Evolutionary conservation across 2,113 vertebrate genomes (phyloP).

Genomic region (Henicopernis longicauda): DNA sequence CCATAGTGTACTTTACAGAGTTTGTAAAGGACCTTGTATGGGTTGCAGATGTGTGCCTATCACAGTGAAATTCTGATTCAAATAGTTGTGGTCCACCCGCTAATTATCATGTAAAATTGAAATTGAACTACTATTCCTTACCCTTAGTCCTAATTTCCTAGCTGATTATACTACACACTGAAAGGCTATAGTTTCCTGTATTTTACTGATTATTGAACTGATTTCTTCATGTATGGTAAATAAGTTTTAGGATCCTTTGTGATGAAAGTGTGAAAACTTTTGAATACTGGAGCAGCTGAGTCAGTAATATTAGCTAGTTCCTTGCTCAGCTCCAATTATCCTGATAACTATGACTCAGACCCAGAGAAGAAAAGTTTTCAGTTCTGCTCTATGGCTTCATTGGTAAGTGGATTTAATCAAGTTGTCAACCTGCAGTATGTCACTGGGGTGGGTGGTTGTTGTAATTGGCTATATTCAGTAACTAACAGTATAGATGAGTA

Average conservation of each 20-base stretch:
- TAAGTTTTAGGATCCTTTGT: not conserved
- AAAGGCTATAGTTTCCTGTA: not conserved
- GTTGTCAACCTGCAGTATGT: not conserved
- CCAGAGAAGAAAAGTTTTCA: not conserved
- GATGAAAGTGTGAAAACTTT: not conserved
- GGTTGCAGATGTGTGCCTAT: not conserved
- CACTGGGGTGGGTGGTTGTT: not conserved
- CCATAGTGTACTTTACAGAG: not conserved
- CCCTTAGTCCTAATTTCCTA: not conserved
- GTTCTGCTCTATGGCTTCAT: not conserved
- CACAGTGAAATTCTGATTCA: not conserved
- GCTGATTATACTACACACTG: not conserved
- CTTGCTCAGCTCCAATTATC: not conserved
- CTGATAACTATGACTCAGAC: not conserved
- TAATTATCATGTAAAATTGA: not conserved
- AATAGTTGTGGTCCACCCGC: not conserved
- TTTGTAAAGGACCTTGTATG: not conserved
- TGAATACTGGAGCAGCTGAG: not conserved
- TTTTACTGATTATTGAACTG: not conserved
- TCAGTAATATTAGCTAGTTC: not conserved
- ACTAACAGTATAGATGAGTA: not conserved
- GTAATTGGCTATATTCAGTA: not conserved
- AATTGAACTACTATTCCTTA: not conserved
- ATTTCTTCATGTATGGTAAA: not conserved
- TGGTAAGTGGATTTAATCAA: not conserved